phyloP scores from a whole-genome alignment of 2,113 vertebrate genomes.

The Datnioides undecimradiatus region DNA sequence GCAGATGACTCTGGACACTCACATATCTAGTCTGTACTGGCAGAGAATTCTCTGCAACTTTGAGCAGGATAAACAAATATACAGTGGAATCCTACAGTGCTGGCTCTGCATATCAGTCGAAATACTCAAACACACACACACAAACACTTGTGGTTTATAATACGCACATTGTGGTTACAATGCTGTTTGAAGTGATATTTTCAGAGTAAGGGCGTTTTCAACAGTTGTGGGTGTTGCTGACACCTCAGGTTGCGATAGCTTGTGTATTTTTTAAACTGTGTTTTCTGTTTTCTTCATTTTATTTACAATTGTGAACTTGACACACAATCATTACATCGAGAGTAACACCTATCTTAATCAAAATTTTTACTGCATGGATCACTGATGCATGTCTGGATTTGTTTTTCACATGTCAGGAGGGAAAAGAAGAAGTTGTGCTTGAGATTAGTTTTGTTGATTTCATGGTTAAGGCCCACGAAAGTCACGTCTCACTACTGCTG shows the following conservation, averaged over 20 bases:
- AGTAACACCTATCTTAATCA: background rate
- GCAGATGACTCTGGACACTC: background rate
- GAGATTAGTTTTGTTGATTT: constrained; percentile 16
- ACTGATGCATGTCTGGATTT: background rate
- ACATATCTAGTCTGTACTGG: background rate
- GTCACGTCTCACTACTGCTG: background rate
- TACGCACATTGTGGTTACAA: constrained; percentile 21
- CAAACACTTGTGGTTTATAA: constrained; percentile 25
- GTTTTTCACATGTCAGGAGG: background rate
- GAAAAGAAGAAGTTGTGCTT: constrained; percentile 61
- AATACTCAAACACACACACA: background rate
- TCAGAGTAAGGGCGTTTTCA: constrained; percentile 75
- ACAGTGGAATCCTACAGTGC: background rate
- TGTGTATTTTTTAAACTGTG: background rate
- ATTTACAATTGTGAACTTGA: background rate
- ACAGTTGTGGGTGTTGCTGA: constrained; percentile 76
- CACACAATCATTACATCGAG: background rate
- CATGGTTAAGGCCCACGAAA: background rate
- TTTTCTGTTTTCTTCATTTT: background rate
- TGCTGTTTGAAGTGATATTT: constrained; percentile 35
- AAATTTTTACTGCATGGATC: background rate
- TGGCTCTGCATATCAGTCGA: background rate
- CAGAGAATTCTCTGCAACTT: background rate
- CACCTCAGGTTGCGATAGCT: constrained; percentile 57
- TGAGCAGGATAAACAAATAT: background rate